Evolutionary conservation across 2,113 vertebrate species (phyloP).

Genomic region (Microcebus griseorufus): DNA sequence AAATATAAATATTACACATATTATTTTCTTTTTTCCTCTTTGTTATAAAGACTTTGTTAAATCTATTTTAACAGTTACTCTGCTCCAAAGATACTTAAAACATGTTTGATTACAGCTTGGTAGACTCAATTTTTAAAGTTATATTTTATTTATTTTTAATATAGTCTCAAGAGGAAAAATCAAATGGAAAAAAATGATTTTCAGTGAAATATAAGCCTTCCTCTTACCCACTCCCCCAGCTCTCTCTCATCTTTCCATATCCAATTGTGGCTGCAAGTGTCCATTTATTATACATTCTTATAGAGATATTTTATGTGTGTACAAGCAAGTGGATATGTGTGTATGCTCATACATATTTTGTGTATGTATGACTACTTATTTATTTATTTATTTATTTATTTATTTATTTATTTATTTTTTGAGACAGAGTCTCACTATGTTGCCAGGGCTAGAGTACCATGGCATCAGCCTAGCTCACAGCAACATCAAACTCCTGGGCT

Average conservation of each 20-base stretch:
- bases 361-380: background rate
- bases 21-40: background rate
- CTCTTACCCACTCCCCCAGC: rapidly evolving
- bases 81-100: background rate
- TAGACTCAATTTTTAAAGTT: background rate
- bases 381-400: background rate
- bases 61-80: background rate
- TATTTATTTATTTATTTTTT: background rate
- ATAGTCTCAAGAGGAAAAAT: background rate
- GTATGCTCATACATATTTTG: background rate
- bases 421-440: too few relatives aligned
- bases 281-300: background rate
- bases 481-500: too few relatives aligned
- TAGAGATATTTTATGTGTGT: background rate
- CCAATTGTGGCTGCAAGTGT: background rate
- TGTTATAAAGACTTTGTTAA: background rate
- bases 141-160: background rate
- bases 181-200: background rate
- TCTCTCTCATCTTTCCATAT: background rate
- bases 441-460: too few relatives aligned
- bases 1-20: background rate
- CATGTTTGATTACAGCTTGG: background rate
- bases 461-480: too few relatives aligned
- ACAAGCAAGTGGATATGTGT: background rate
- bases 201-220: background rate